These are phyloP conservation scores for Ctenomys sociabilis DNA, from an alignment of 2,113 vertebrate species.

Conservation along the genomic window DNA sequence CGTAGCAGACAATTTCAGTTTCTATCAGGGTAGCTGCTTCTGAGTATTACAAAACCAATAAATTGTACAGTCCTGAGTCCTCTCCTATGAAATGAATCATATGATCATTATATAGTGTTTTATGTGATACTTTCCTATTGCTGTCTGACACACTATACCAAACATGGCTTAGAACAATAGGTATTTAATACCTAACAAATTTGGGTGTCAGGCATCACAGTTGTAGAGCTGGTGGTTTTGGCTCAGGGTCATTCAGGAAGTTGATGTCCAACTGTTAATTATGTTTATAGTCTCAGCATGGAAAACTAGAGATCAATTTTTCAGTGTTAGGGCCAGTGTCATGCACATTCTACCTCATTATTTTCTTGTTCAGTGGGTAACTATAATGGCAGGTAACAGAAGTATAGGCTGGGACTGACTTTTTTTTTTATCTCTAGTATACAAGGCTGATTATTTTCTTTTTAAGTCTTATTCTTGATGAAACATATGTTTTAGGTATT, in stretches of 20 bases:
- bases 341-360: neutral
- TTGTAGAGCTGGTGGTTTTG: neutral
- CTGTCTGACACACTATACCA: neutral
- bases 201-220: neutral
- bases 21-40: neutral
- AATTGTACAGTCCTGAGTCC: neutral
- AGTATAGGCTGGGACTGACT: neutral
- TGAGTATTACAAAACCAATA: neutral
- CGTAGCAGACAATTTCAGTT: neutral
- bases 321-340: neutral
- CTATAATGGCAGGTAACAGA: neutral
- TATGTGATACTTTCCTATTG: neutral
- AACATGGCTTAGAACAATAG: neutral
- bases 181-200: neutral
- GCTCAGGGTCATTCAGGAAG: neutral
- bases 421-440: neutral
- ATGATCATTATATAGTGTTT: neutral
- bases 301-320: neutral
- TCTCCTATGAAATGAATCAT: neutral
- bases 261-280: neutral
- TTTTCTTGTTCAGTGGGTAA: neutral
- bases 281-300: neutral
- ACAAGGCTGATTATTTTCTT: neutral
- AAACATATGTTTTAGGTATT: neutral
- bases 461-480: neutral